Evolutionary conservation across 2,797 vertebrate genomes (phyloP).

Genomic region (Atherinosoma microstoma): DNA sequence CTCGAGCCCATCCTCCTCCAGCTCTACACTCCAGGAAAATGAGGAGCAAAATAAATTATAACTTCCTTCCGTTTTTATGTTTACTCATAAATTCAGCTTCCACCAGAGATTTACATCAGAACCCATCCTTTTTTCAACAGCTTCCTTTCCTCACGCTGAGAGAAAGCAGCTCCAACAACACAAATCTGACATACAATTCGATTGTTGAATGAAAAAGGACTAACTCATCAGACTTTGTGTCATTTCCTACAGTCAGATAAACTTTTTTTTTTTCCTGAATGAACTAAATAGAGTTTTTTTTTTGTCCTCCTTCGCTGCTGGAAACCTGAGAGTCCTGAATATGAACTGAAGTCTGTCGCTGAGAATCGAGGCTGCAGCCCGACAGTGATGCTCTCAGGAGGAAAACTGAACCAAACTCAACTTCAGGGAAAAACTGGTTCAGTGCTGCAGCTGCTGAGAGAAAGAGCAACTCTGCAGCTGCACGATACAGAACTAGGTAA

Average conservation of each 20-base stretch:
- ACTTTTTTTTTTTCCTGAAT: conserved; percentile 7
- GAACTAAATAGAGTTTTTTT: conserved; percentile 34
- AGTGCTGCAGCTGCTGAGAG: conserved; percentile 25
- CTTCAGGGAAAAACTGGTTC: conserved; percentile 52
- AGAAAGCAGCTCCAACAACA: conserved; percentile 33
- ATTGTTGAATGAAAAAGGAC: conserved; percentile 8
- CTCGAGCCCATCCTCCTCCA: conserved; percentile 7
- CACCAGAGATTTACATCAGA: conserved; percentile 56
- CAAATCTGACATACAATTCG: conserved; percentile 30
- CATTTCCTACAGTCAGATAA: conserved; percentile 31
- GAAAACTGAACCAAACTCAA: conserved; percentile 51
- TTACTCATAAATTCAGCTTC: conserved; percentile 52
- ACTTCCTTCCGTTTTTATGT: conserved; percentile 46
- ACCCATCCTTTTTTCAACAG: conserved; percentile 38
- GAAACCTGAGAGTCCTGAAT: conserved; percentile 47
- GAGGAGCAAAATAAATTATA: conserved; percentile 55
- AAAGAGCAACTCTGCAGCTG: neutral
- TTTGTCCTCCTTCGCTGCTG: conserved; percentile 5
- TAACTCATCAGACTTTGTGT: neutral
- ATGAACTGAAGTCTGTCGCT: conserved; percentile 44
- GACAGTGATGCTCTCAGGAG: conserved; percentile 53
- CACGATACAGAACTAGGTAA: conserved; percentile 15
- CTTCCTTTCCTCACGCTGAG: neutral
- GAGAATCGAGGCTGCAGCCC: conserved; percentile 41
- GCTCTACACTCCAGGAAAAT: conserved; percentile 23